phyloP scores from a whole-genome alignment of 2,113 vertebrate genomes.

The Recurvirostra avosetta region DNA sequence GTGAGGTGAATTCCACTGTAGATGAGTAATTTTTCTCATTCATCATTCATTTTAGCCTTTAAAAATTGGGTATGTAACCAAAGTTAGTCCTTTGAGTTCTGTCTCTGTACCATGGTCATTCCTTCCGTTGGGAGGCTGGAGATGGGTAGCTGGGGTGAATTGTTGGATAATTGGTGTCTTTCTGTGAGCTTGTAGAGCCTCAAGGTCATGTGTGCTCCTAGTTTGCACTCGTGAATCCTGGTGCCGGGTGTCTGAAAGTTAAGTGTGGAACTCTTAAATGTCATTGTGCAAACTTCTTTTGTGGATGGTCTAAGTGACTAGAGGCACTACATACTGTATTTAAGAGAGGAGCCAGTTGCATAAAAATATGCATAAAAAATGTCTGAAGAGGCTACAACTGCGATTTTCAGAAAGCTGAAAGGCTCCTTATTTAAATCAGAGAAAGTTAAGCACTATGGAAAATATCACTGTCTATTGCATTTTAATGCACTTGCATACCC shows the following conservation, averaged over 20 bases:
- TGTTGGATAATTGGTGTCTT: neutral
- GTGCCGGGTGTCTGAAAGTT: neutral
- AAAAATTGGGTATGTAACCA: neutral
- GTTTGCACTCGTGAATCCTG: neutral
- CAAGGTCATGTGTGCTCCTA: neutral
- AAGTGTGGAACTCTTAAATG: neutral
- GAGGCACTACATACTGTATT: neutral
- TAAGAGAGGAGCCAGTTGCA: neutral
- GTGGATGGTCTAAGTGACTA: neutral
- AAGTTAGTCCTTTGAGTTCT: neutral
- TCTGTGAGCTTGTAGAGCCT: neutral
- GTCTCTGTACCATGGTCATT: neutral
- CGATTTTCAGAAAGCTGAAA: neutral
- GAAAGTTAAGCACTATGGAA: neutral
- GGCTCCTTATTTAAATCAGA: neutral
- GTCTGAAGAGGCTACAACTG: neutral
- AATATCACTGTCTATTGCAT: neutral
- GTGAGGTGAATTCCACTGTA: neutral
- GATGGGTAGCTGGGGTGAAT: neutral
- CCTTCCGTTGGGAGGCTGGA: neutral
- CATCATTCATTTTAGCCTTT: neutral
- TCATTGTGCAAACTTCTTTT: neutral
- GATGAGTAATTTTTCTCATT: constrained; percentile 17
- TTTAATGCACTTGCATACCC: neutral
- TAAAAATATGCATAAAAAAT: neutral